These are phyloP conservation scores for Hyperoodon ampullatus DNA, from an alignment of 2,113 vertebrate species.

Conservation along the genomic window DNA sequence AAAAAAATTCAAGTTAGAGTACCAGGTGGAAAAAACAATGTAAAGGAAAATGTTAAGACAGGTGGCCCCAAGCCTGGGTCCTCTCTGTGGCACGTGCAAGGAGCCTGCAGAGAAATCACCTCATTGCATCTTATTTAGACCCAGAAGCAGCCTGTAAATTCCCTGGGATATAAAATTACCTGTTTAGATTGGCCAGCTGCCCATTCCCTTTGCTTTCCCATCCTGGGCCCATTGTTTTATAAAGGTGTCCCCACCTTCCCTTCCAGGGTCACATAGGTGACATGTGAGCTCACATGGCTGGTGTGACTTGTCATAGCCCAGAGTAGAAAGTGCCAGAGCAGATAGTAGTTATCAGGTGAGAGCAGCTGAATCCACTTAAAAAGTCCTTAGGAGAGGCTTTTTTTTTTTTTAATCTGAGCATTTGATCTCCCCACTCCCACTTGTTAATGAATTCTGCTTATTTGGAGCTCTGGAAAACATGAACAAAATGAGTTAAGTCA, in stretches of 20 bases:
- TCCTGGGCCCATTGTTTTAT: neutral
- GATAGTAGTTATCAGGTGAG: neutral
- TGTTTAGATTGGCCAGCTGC: constrained; percentile 29
- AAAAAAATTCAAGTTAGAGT: constrained; percentile 57
- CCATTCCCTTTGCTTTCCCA: neutral
- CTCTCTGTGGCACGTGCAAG: neutral
- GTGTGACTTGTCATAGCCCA: neutral
- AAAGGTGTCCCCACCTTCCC: neutral
- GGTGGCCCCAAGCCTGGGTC: neutral
- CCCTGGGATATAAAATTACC: neutral
- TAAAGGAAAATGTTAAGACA: constrained; percentile 51
- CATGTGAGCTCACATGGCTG: neutral
- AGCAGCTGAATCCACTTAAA: neutral
- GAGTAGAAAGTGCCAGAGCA: neutral
- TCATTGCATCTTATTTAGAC: neutral
- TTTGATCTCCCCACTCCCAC: neutral
- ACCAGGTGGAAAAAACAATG: neutral
- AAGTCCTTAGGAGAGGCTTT: neutral
- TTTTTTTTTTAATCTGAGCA: neutral
- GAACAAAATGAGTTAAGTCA: neutral
- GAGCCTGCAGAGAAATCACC: neutral
- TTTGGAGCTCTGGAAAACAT: neutral
- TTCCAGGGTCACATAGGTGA: neutral
- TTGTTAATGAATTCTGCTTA: constrained; percentile 36
- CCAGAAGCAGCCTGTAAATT: neutral